Percentiles rank a stretch among this genome's conserved stretches.
phyloP scores from a whole-genome alignment of 2,888 invertebrate species.

The Cistogaster globosa region DNA sequence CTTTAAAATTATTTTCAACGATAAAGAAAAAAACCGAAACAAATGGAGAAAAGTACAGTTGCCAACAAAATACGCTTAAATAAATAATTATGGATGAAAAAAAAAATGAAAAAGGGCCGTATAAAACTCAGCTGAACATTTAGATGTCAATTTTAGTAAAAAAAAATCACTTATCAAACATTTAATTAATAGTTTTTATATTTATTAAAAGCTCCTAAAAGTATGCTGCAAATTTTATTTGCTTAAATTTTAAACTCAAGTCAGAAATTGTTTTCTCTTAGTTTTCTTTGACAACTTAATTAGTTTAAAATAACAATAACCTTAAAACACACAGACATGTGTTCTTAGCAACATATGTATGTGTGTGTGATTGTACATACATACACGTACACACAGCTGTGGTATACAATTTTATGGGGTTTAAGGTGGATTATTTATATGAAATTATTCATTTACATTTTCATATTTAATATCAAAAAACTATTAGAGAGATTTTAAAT shows the following conservation, averaged over 20 bases:
- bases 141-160: neutral
- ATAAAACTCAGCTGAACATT: neutral
- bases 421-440: too few species aligned
- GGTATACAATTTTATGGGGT: too few species aligned
- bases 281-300: too few species aligned
- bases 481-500: too few species aligned
- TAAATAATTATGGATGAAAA: constrained; percentile 42
- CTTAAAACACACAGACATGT: too few species aligned
- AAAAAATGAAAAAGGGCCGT: neutral
- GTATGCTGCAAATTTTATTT: neutral
- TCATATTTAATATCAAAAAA: neutral
- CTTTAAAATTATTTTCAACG: constrained; percentile 67
- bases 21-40: neutral
- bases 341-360: too few species aligned
- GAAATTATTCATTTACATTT: neutral
- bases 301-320: too few species aligned
- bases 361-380: too few species aligned
- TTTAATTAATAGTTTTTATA: neutral
- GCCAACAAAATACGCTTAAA: constrained; percentile 37
- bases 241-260: too few species aligned
- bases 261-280: too few species aligned
- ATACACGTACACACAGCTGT: too few species aligned
- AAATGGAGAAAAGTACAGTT: constrained; percentile 61
- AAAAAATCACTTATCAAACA: too few species aligned
- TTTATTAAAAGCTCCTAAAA: neutral